Evolutionary conservation across 2,888 invertebrate species (phyloP), one percentile per base, ranked within the genome.

Genomic region (Lithophane ornitopus): DNA sequence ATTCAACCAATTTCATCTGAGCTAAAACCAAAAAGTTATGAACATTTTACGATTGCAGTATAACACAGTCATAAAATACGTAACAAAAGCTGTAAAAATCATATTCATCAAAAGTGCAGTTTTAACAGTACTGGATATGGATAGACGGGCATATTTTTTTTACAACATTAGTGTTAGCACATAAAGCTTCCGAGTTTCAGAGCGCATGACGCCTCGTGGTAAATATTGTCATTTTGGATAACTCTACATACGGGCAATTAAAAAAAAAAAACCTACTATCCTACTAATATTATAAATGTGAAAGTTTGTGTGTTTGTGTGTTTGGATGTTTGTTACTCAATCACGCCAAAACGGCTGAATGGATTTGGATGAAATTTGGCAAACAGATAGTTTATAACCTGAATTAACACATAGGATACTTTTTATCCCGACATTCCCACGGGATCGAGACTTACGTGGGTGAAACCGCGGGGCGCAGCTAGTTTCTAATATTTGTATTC

Each of bases 181-280:
- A 69, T 63, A 68, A 71, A 78, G 74, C 71, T 78, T 67, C 49
- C 26, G 61, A 76, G 76, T 70, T 84, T 82, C 78, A 80, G 79
- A 87, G 86, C 78, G 88, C 76, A 90, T 93, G 92, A 91, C 90
- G 85, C 87, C 61, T 46, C 49, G 86, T 85, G 91, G 92, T 93
- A 93, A 92, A 92, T 88, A 88, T 89, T 89, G 89, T 90, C 89
- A 89, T 91, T 91, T 90, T 78, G 82, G 74, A 87, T 85, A 87
- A 84, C 87, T 85, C 73, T 58, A 70, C 65, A 81, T 71, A 76
- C 59, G 28, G 66, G 74, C 79, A 85, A 78, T 87, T 87, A 86
- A 16, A 86, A 85, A 87, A 85, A 61, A n/a, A n/a, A n/a, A n/a
- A n/a, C n/a, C n/a, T n/a, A n/a, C n/a, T n/a, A n/a, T n/a, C n/a